phyloP scores from a whole-genome alignment of 2,113 vertebrate species.

The Dromaius novaehollandiae region DNA sequence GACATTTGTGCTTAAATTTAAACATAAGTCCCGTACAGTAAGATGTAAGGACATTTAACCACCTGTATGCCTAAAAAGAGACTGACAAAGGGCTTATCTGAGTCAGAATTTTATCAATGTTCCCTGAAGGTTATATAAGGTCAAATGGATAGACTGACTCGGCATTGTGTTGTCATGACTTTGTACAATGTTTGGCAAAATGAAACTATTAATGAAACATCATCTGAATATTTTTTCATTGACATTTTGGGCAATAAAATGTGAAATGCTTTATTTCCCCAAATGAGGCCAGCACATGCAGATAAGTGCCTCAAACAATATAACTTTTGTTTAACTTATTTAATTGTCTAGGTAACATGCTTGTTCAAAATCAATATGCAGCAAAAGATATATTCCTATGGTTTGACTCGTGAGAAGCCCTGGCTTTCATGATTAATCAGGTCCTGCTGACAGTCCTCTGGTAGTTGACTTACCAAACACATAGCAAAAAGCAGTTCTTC shows the following conservation, averaged over 20 bases:
- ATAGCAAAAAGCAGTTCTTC: neutral
- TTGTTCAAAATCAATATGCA: constrained; percentile 35
- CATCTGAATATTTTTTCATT: constrained; percentile 54
- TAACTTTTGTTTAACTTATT: constrained; percentile 54
- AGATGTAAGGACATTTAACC: constrained; percentile 48
- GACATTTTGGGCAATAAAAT: constrained; percentile 38
- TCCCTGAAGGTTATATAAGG: constrained; percentile 60
- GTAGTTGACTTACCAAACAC: neutral
- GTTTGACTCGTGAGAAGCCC: neutral
- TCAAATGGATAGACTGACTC: constrained; percentile 50
- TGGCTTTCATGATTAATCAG: neutral
- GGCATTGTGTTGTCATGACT: constrained; percentile 47
- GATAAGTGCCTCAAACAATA: constrained; percentile 40
- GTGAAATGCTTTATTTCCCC: constrained; percentile 40
- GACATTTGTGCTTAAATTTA: constrained; percentile 63
- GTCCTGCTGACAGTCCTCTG: neutral
- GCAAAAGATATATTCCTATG: neutral
- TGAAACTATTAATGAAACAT: constrained; percentile 54
- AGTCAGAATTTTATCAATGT: constrained; percentile 59
- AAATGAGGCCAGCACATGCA: constrained; percentile 36
- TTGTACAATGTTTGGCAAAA: constrained; percentile 59
- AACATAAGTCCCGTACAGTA: constrained; percentile 21
- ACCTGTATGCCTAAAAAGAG: constrained; percentile 45
- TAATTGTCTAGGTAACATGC: constrained; percentile 32
- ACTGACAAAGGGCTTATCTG: constrained; percentile 48